Conservation (phyloP, 2,113 vertebrate species). For the Saguinus imperator region DNA sequence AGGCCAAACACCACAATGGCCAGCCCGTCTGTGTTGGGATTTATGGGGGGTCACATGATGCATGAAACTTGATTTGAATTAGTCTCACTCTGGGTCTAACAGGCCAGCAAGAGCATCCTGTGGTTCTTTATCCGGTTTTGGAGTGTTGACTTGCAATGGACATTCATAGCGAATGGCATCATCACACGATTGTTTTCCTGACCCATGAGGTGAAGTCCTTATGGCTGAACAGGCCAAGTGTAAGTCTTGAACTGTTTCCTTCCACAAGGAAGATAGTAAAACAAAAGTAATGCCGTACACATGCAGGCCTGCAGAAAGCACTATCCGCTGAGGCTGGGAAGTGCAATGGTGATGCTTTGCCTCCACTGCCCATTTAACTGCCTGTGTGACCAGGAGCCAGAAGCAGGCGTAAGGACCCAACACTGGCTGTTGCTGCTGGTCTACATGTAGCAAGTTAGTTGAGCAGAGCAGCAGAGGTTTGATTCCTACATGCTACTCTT, state of each 20-base stretch:
- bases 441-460: rapidly evolving
- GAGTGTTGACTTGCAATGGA: not conserved
- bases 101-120: not conserved
- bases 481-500: rapidly evolving
- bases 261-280: not conserved
- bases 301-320: rapidly evolving
- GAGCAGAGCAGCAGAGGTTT: not conserved
- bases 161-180: rapidly evolving
- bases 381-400: not conserved
- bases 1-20: not conserved
- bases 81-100: not conserved
- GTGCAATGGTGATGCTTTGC: rapidly evolving
- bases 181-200: rapidly evolving
- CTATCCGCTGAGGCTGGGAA: rapidly evolving
- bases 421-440: rapidly evolving
- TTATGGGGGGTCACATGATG: not conserved
- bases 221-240: rapidly evolving
- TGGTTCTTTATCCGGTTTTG: no score
- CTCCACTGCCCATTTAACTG: rapidly evolving
- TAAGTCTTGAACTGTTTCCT: not conserved
- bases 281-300: rapidly evolving
- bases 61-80: rapidly evolving
- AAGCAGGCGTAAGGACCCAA: rapidly evolving
- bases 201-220: not conserved
- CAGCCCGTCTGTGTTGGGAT: rapidly evolving